phyloP scores from a whole-genome alignment of 35 echinoderm and acorn worm genomes.

The Strongylocentrotus purpuratus region DNA sequence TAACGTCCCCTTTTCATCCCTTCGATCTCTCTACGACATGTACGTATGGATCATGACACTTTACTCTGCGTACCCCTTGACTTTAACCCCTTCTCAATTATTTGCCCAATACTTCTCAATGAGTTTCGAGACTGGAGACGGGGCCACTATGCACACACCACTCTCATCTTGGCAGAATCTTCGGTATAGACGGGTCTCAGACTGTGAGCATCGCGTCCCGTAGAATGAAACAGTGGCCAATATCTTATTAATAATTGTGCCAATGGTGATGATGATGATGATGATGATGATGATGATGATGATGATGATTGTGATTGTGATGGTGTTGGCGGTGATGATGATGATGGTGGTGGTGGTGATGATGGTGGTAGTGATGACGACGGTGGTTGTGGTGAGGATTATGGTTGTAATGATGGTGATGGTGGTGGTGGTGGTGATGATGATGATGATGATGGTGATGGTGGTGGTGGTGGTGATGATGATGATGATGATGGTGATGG shows the following conservation, averaged over 20 bases:
- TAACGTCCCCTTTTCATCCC: too few species aligned
- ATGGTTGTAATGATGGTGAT: neutral
- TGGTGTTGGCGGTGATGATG: neutral
- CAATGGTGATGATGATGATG: too few species aligned
- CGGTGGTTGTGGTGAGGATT: too few species aligned
- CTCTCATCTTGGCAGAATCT: neutral
- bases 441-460: neutral
- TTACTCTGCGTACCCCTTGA: neutral
- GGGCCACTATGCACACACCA: neutral
- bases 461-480: neutral
- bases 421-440: neutral
- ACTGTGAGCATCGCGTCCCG: neutral
- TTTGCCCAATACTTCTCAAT: slow-evolving; percentile 11
- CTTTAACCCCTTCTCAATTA: slow-evolving; percentile 2
- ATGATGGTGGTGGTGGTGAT: neutral
- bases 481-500: neutral
- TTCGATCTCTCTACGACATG: neutral
- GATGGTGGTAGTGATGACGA: neutral
- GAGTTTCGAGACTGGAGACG: neutral
- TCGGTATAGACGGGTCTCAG: neutral
- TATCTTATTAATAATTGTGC: too few species aligned
- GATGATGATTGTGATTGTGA: neutral
- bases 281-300: neutral
- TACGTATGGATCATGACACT: neutral
- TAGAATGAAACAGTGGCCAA: too few species aligned